Evolutionary conservation across 2,888 invertebrate species (phyloP), one percentile per base, ranked within the genome.

Genomic region (Shargacucullia verbasci): DNA sequence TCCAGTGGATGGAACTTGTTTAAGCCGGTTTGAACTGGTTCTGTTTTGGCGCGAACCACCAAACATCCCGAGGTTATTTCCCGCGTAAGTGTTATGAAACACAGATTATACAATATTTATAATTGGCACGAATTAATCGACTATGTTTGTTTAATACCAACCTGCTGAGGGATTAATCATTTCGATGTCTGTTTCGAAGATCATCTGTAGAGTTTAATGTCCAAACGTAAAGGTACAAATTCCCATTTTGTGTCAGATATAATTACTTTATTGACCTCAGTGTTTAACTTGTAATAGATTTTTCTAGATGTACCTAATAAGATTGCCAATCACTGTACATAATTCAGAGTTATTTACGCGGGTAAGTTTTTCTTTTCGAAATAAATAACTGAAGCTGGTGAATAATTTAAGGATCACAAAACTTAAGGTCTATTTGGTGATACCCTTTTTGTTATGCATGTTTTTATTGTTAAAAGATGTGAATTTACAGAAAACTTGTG

Each of bases 41-140:
- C 54, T 58, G 45, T 76, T 76, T 81, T 84, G 85, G 85, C 82
- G 78, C 76, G 76, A 75, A 76, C 71, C 70, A 57, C 64, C 53
- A 66, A 61, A 64, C 73, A 70, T 66, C 53, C 45, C 81, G 73
- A 80, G 77, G 81, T 77, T 81, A 79, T 69, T 83, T 75, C 58
- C 64, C 67, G 71, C 66, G 66, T 66, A 71, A 75, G 59, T 68
- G 68, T 65, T 72, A 73, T 70, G 75, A 63, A 61, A 68, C 56
- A 61, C 59, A 60, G 57, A 62, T 54, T 69, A 63, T 73, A 70
- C 64, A 76, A 66, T 73, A 65, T 77, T 69, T 64, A 64, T 75
- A 70, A 73, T 74, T 74, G 73, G 73, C 73, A 76, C 73, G 66
- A 66, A 63, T 63, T 61, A 62, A 76, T 66, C 54, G 52, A 57